Percentiles rank a stretch among this genome's conserved stretches.
Conservation (phyloP, 2,113 vertebrate genomes). For the Phocoena phocoena region DNA sequence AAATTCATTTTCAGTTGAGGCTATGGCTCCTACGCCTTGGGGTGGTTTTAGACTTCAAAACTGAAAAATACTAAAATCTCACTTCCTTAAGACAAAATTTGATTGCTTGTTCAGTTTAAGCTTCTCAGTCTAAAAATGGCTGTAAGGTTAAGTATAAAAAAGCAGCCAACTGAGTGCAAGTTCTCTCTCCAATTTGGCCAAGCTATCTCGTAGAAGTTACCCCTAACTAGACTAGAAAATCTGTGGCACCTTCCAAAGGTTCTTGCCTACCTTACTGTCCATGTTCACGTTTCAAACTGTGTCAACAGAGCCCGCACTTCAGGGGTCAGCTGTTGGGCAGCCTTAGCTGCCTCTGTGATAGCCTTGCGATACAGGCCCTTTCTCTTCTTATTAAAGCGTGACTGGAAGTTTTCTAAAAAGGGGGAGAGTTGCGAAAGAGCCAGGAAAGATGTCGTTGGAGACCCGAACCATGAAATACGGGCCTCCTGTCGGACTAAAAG, state of each 20-base stretch:
- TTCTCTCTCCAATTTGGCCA: constrained; percentile 65
- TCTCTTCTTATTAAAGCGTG: constrained; percentile 98
- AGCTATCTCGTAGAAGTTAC: constrained; percentile 57
- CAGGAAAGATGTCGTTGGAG: constrained; percentile 98
- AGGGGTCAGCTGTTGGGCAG: constrained; percentile 97
- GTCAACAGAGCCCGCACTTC: constrained; percentile 97
- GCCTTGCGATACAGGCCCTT: constrained; percentile 98
- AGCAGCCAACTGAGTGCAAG: constrained; percentile 80
- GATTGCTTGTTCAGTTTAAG: constrained; percentile 76
- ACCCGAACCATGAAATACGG: constrained; percentile 97
- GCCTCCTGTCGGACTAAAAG: constrained; percentile 96
- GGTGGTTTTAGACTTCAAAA: constrained; percentile 78
- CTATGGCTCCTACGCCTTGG: constrained; percentile 86
- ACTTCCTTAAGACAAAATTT: constrained; percentile 76
- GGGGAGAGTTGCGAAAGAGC: constrained; percentile 94
- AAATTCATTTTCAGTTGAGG: constrained; percentile 85
- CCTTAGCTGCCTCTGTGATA: constrained; percentile 96
- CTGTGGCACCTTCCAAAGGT: constrained; percentile 76
- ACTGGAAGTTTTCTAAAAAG: constrained; percentile 98
- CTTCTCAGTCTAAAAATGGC: constrained; percentile 78
- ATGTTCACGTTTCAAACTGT: constrained; percentile 96
- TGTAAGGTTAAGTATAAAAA: constrained; percentile 73
- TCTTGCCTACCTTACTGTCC: constrained; percentile 88
- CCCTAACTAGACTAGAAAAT: constrained; percentile 77
- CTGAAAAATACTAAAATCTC: constrained; percentile 82